These are phyloP conservation scores for Grantiella picta DNA, from an alignment of 2,113 vertebrate species.

Conservation along the genomic window DNA sequence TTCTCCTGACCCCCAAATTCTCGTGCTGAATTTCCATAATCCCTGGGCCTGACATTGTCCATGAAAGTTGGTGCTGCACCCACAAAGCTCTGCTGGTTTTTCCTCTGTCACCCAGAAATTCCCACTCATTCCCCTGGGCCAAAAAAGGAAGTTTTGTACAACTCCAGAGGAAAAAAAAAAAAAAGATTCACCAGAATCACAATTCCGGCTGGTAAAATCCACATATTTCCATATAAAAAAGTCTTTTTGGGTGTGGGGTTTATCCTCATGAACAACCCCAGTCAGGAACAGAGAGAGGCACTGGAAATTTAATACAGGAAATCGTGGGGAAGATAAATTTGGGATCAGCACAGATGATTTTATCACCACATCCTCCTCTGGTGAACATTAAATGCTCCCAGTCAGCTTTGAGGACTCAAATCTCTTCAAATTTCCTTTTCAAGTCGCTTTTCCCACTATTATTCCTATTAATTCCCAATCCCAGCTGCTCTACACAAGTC, in stretches of 20 bases:
- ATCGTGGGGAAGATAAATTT: not conserved
- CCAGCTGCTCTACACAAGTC: not conserved
- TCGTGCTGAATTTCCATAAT: not conserved
- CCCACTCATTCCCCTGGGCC: not conserved
- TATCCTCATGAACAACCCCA: not conserved
- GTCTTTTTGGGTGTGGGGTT: not conserved
- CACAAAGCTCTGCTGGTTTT: not conserved
- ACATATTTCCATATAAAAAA: not conserved
- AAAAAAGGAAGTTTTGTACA: not conserved
- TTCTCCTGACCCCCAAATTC: not conserved
- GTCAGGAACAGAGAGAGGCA: not conserved
- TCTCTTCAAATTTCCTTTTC: not conserved
- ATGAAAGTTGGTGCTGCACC: not conserved
- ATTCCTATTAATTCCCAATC: not conserved
- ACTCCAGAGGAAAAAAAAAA: not conserved
- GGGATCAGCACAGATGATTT: not conserved
- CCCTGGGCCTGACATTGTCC: fast-evolving
- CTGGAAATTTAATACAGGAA: not conserved
- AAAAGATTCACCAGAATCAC: not conserved
- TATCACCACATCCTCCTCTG: not conserved
- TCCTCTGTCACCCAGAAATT: not conserved
- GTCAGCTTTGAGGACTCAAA: not conserved
- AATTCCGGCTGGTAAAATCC: not conserved
- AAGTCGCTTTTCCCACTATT: not conserved
- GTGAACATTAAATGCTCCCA: not conserved